Percentiles rank a stretch among this genome's conserved stretches.
phyloP scores from a whole-genome alignment of 1,140 invertebrate species.

The Glomeris maerens region DNA sequence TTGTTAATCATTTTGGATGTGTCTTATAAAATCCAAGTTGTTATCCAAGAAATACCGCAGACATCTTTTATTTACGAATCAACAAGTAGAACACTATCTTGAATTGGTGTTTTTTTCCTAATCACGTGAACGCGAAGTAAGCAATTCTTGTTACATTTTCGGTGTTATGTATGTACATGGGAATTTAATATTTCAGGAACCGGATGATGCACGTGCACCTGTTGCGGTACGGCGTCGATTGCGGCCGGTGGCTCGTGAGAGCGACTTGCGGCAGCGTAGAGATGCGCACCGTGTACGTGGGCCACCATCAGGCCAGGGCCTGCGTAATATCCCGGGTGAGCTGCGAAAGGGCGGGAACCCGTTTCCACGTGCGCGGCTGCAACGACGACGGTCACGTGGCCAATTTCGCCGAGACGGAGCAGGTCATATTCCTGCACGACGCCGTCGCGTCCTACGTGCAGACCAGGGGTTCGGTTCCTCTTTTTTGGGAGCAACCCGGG shows the following conservation, averaged over 20 bases:
- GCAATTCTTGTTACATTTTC: conserved; percentile 14
- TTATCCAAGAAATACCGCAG: no score
- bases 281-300: conserved; percentile 88
- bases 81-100: no score
- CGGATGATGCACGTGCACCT: conserved; percentile 84
- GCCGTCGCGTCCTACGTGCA: conserved; percentile 47
- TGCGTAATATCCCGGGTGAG: conserved; percentile 88
- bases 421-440: conserved; percentile 78
- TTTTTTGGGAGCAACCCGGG: conserved; percentile 99
- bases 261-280: conserved; percentile 92
- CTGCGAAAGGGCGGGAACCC: conserved; percentile 88
- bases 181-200: no score
- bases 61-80: no score
- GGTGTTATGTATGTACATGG: no score
- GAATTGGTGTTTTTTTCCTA: no score
- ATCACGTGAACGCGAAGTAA: neutral
- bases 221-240: conserved; percentile 74
- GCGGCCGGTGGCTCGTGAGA: conserved; percentile 74
- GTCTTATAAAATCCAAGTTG: no score
- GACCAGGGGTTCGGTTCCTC: conserved; percentile 87
- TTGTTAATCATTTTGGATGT: no score
- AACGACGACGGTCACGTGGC: conserved; percentile 99
- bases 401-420: conserved; percentile 99
- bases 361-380: conserved; percentile 94
- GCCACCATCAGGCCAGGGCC: conserved; percentile 77